Percentiles rank a stretch among this genome's conserved stretches.
Evolutionary conservation across 2,888 invertebrate genomes (phyloP).

Genomic region (Dynastes tityus): DNA sequence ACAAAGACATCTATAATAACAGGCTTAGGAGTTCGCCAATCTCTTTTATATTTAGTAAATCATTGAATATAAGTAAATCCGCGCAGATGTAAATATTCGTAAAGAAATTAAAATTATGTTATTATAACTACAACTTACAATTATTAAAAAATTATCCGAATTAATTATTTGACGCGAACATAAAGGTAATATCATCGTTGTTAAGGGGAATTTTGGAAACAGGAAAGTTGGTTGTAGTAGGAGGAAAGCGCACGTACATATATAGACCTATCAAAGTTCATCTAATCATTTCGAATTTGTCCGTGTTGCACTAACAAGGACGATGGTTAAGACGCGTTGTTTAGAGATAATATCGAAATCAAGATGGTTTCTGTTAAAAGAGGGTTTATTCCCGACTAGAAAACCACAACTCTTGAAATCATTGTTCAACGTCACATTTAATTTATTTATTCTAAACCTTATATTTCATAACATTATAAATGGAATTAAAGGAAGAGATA

Average conservation of each 20-base stretch:
- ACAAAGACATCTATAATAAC: no score
- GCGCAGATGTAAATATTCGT: no score
- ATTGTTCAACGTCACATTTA: not conserved
- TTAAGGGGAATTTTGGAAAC: not conserved
- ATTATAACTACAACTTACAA: no score
- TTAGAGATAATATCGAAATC: not conserved
- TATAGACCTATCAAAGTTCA: not conserved
- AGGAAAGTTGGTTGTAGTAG: not conserved
- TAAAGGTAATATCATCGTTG: not conserved
- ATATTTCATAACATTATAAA: not conserved
- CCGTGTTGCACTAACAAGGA: not conserved
- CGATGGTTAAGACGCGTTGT: not conserved
- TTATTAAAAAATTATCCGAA: no score
- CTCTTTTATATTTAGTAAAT: no score
- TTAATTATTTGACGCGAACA: not conserved
- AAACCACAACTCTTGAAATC: not conserved
- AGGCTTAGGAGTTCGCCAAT: no score
- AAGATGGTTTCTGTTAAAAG: not conserved
- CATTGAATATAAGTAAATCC: no score
- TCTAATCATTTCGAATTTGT: not conserved
- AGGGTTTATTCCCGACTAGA: not conserved
- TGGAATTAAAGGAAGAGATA: not conserved
- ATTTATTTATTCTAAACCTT: not conserved
- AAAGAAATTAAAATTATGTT: no score
- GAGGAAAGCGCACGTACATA: not conserved